Evolutionary conservation across 2,888 invertebrate genomes (phyloP), one percentile per base, ranked within the genome.

Genomic region (Agriopis leucophaearia): DNA sequence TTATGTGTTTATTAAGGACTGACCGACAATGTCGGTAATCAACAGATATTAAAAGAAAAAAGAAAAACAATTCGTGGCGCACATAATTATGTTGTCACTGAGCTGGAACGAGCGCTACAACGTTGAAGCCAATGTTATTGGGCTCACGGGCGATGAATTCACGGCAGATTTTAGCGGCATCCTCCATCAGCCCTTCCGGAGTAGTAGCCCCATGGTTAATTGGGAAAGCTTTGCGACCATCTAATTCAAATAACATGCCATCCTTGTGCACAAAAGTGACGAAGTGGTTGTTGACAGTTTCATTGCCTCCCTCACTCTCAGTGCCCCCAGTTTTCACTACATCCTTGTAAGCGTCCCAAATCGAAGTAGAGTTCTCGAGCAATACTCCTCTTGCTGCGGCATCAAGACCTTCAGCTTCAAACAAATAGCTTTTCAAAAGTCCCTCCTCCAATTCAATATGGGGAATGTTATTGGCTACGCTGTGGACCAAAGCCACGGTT

Each of bases 401-500:
- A 40, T 95, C 94, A 72, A 97, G 88, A 47, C 92, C 88, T 74
- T 95, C 92, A 0, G 97, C 95, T 38, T 95, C 95, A 2, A 96
- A 95, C 51, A 98, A 83, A 79, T 97, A 97, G 57, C 95, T 95
- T 87, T 98, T 97, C 66, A 98, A 88, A 7, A 95, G 94, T 0
- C 97, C 97, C 44, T 95, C 91, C 6, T 76, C 72, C 7, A 98
- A 83, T 38, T 95, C 88, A 60, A 97, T 96, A 13, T 96, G 95
- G 71, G 97, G 96, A n/a, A 92, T 89, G 85, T 98, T 98, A 87
- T 99, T 99, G 10, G 98, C 98, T 69, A 99, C 94, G 76, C 98
- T 96, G 86, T 99, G 99, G 64, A 99, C 96, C 56, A 99, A 92
- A 8, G 99, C 99, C 72, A 99, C 96, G 1, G 99, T 99, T 38